Evolutionary conservation across 2,797 vertebrate genomes (phyloP).

Genomic region (Lutjanus argentimaculatus): DNA sequence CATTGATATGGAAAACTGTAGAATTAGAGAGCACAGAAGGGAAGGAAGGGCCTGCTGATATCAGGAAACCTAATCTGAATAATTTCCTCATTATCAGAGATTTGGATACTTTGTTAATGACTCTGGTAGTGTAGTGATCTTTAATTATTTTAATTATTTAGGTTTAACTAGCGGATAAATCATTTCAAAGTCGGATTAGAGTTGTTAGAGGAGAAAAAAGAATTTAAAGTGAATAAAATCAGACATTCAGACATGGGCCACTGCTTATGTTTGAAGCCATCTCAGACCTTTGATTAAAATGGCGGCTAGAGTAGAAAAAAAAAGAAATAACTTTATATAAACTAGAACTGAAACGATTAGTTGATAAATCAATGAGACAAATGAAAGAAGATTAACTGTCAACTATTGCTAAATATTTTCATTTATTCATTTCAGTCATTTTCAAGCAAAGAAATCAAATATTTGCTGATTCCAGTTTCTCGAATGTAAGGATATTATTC

Average conservation of each 20-base stretch:
- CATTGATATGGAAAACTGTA: slow-evolving; percentile 25
- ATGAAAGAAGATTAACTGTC: too few relatives aligned
- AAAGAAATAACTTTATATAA: background rate
- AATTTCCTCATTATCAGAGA: slow-evolving; percentile 43
- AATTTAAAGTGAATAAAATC: background rate
- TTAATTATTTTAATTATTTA: slow-evolving; percentile 23
- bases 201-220: background rate
- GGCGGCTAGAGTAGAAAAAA: background rate
- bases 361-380: too few relatives aligned
- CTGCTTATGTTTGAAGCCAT: background rate
- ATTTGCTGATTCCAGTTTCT: too few relatives aligned
- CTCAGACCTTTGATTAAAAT: background rate
- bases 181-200: slow-evolving; percentile 9
- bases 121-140: slow-evolving; percentile 15
- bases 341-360: too few relatives aligned
- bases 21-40: slow-evolving; percentile 32
- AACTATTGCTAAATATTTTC: too few relatives aligned
- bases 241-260: background rate
- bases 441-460: too few relatives aligned
- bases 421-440: too few relatives aligned
- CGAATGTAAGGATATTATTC: too few relatives aligned
- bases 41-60: slow-evolving; percentile 23
- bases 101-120: slow-evolving; percentile 30
- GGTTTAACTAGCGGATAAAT: background rate
- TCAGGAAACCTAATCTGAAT: slow-evolving; percentile 47